Base-by-base conservation (phyloP, 1,140 invertebrate genomes). In the Pseudoatta argentina region DNA sequence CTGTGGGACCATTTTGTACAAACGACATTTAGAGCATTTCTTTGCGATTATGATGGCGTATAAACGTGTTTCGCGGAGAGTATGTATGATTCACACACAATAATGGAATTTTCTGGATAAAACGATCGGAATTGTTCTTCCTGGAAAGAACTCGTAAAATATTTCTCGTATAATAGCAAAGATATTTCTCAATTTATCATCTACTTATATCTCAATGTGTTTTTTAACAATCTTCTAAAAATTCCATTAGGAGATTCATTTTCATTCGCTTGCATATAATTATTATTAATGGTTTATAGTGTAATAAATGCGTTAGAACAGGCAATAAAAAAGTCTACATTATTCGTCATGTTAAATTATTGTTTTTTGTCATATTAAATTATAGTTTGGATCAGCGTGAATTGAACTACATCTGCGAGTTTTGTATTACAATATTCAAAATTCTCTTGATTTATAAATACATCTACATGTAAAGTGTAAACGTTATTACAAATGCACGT, bases 141-240 rank as follows among this genome's bases (percentile, higher is more conserved):
- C 30, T 2, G 21, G 21, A 48, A 14, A 69, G 39, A 69, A 5
- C n/a, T 66, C 64, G 30, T 21, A 8, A 0, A 67, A 44, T 67
- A 57, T 72, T 72, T 30, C 10, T 71, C 24, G 18, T 21, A 14
- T 71, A 55, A 72, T 55, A 7, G 27, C 24, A 55, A n/a, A 18
- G 7, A 71, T 71, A 51, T 30, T 72, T 72, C 8, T 55, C 27
- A 55, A 12, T 67, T 67, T 55, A 71, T 27, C 5, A 72, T 72
- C 24, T 27, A 72, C 14, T 55, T 55, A 71, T 71, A 8, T 71
- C 16, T 51, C 39, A 6, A 27, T 8, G n/a, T 3, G 24, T 59
- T 67, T 21, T 12, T 24, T 10, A 61, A 24, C 14, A 27, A 24
- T 51, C 1, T 71, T 53, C 21, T 27, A 53, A 51, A 30, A 30